Evolutionary conservation across 2,888 invertebrate genomes (phyloP).

Genomic region (Pachydiplax longipennis): DNA sequence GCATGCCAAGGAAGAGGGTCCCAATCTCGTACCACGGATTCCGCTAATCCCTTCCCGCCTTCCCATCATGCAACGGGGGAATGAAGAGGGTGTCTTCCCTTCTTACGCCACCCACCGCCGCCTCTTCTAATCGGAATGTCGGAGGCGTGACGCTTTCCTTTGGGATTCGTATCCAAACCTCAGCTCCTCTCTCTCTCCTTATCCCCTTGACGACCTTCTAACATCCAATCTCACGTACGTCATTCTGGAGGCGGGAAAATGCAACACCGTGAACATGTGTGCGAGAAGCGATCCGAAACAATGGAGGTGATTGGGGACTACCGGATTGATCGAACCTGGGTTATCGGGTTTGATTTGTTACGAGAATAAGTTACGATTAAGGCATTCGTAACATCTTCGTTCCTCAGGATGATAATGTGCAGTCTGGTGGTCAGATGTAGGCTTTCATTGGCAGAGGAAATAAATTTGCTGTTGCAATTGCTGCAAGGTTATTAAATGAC

Average conservation of each 20-base stretch:
- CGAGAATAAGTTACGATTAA: no score
- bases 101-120: not conserved
- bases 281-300: not conserved
- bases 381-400: no score
- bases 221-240: slow-evolving; percentile 39
- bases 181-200: not conserved
- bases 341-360: no score
- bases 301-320: not conserved
- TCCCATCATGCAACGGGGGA: not conserved
- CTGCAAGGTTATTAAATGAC: no score
- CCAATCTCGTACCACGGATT: not conserved
- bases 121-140: slow-evolving; percentile 41
- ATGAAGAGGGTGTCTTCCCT: not conserved
- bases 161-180: slow-evolving; percentile 42
- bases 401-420: no score
- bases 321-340: not conserved
- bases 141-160: slow-evolving; percentile 37
- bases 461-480: no score
- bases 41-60: slow-evolving; percentile 10
- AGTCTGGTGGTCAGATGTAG: no score
- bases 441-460: no score
- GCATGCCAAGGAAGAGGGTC: not conserved
- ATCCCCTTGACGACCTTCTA: not conserved
- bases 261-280: not conserved
- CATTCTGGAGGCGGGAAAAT: slow-evolving; percentile 19